Evolutionary conservation across 2,797 vertebrate species (phyloP).

Genomic region (Cyclura pinguis): DNA sequence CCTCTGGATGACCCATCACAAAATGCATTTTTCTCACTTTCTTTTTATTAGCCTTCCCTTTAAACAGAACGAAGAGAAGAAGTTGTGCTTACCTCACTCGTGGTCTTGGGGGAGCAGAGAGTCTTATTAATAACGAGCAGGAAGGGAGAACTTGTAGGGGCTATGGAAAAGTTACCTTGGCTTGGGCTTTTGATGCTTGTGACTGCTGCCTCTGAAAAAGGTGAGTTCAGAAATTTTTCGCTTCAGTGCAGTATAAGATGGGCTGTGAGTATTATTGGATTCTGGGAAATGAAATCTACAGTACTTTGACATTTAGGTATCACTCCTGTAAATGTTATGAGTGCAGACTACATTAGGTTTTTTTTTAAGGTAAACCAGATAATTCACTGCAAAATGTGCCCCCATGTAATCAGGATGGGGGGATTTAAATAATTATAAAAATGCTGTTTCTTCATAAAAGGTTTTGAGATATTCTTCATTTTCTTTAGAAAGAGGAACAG

Average conservation of each 20-base stretch:
- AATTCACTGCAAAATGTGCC: too few relatives aligned
- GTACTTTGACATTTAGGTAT: not conserved
- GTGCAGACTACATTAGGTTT: too few relatives aligned
- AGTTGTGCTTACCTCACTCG: conserved; percentile 63
- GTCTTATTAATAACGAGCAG: not conserved
- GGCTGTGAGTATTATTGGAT: not conserved
- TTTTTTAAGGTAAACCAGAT: too few relatives aligned
- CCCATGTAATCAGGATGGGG: too few relatives aligned
- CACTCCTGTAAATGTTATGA: too few relatives aligned
- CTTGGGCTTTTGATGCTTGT: not conserved
- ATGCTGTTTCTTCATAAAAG: too few relatives aligned
- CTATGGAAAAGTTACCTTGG: conserved; percentile 52
- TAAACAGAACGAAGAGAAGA: conserved; percentile 62
- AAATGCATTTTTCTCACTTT: too few relatives aligned
- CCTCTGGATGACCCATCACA: too few relatives aligned
- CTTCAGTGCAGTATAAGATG: not conserved
- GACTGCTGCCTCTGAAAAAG: conserved; percentile 34
- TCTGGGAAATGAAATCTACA: not conserved
- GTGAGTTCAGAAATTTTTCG: conserved; percentile 56
- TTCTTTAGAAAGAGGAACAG: too few relatives aligned
- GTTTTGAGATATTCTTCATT: too few relatives aligned
- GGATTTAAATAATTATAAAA: too few relatives aligned
- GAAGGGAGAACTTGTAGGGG: not conserved
- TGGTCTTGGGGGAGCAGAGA: conserved; percentile 14
- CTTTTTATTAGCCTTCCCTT: too few relatives aligned